Percentiles rank a stretch among this genome's conserved stretches.
Conservation (phyloP, 1,140 invertebrate species). For the Anadara kagoshimensis region DNA sequence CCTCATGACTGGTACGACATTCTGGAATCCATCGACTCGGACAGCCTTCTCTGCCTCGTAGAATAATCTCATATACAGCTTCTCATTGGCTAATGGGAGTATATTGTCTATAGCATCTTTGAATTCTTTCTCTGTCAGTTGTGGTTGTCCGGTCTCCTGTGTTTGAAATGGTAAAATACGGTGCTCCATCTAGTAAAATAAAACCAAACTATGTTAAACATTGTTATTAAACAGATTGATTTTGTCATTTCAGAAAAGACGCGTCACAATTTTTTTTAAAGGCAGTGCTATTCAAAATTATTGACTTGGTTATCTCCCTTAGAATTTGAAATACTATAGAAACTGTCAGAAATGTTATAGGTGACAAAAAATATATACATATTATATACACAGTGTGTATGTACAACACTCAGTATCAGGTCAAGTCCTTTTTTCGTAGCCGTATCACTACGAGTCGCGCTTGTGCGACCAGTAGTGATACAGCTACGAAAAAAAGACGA, state of each 20-base stretch:
- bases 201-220: not conserved
- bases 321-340: no score
- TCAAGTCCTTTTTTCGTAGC: no score
- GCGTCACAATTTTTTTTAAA: no score
- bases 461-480: no score
- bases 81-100: constrained; percentile 63
- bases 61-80: constrained; percentile 58
- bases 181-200: constrained; percentile 59
- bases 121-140: constrained; percentile 65
- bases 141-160: constrained; percentile 46
- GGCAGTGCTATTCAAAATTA: no score
- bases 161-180: constrained; percentile 61
- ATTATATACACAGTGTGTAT: no score
- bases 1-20: constrained; percentile 63
- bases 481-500: no score
- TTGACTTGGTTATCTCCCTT: no score
- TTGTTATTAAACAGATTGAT: not conserved
- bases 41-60: constrained; percentile 63
- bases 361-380: no score
- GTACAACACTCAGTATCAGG: no score
- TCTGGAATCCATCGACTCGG: constrained; percentile 49
- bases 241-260: not conserved
- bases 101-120: constrained; percentile 67
- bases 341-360: no score
- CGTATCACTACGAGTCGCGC: no score